Evolutionary conservation across 2,113 vertebrate species (phyloP).

Genomic region (Zeus faber): DNA sequence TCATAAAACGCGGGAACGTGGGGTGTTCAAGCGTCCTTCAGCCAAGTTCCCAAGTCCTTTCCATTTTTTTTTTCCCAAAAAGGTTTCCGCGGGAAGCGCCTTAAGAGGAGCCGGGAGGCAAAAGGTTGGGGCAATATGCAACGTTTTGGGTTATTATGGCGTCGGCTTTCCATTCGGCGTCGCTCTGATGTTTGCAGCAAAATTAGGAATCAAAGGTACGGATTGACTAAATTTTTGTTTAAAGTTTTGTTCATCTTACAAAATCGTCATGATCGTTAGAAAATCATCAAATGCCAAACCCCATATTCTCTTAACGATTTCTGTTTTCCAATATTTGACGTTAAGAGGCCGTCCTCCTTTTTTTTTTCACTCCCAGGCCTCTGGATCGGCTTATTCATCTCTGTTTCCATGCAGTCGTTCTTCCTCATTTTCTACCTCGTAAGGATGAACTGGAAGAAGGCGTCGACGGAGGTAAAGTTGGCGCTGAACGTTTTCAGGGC

Average conservation of each 20-base stretch:
- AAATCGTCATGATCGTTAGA: no score
- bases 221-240: no score
- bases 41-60: no score
- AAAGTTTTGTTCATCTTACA: slow-evolving; percentile 8
- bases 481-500: neutral
- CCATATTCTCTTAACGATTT: no score
- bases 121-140: slow-evolving; percentile 78
- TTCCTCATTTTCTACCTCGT: slow-evolving; percentile 73
- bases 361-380: slow-evolving; percentile 74
- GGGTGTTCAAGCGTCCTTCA: no score
- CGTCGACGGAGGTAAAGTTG: slow-evolving; percentile 77
- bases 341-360: no score
- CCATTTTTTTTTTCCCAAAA: no score
- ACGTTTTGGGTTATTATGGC: slow-evolving; percentile 70
- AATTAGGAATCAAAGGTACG: slow-evolving; percentile 80
- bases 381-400: slow-evolving; percentile 81
- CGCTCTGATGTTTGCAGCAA: slow-evolving; percentile 80
- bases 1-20: no score
- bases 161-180: slow-evolving; percentile 78
- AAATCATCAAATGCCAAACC: no score
- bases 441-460: slow-evolving; percentile 79
- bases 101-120: slow-evolving; percentile 83
- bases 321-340: no score
- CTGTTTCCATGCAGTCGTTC: slow-evolving; percentile 67
- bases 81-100: slow-evolving; percentile 72